Conservation (phyloP, 2,113 vertebrate species). For the Sinocyclocheilus maitianheensis region DNA sequence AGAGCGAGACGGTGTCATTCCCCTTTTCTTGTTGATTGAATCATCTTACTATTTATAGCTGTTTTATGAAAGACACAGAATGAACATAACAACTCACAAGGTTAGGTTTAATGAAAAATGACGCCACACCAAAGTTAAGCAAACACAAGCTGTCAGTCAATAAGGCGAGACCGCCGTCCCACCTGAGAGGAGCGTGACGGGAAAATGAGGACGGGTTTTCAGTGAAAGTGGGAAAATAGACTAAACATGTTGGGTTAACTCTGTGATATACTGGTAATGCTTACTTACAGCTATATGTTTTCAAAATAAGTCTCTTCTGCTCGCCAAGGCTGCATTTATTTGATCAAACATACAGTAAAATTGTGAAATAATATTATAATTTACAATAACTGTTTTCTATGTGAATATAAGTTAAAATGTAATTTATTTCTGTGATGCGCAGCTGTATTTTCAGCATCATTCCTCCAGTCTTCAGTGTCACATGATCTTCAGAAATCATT, state of each 20-base stretch:
- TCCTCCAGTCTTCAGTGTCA: background rate
- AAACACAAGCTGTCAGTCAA: background rate
- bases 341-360: background rate
- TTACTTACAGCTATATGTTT: background rate
- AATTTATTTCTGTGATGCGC: background rate
- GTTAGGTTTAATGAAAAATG: background rate
- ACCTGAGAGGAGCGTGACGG: background rate
- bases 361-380: background rate
- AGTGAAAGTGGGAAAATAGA: background rate
- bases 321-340: background rate
- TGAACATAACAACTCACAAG: background rate
- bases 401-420: background rate
- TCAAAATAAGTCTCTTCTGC: background rate
- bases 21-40: background rate
- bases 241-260: background rate
- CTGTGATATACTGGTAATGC: background rate
- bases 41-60: conserved; percentile 31
- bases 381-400: background rate
- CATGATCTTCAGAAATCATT: background rate
- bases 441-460: background rate
- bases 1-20: background rate
- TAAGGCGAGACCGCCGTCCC: background rate
- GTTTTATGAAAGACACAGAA: background rate
- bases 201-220: background rate
- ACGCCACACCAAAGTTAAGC: background rate